Evolutionary conservation across 2,888 invertebrate species (phyloP).

Genomic region (Hybos culiciformis): DNA sequence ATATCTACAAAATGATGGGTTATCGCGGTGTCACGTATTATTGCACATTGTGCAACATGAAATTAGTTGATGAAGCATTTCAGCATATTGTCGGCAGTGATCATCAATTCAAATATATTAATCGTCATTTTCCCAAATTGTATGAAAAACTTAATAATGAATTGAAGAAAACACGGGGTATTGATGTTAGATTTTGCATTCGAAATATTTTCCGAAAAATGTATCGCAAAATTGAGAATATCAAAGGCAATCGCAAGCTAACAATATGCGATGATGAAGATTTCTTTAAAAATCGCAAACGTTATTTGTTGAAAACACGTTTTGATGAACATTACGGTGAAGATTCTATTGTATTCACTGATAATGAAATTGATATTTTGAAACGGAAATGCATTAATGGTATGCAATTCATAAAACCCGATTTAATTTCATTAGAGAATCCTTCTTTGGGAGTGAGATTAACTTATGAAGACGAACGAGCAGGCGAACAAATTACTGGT

Average conservation of each 20-base stretch:
- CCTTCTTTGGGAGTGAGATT: background rate
- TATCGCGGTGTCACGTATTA: slow-evolving; percentile 1
- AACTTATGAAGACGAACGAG: background rate
- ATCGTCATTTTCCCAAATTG: slow-evolving; percentile 12
- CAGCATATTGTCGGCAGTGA: slow-evolving; percentile 2
- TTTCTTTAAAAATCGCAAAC: slow-evolving; percentile 7
- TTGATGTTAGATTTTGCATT: slow-evolving; percentile 4
- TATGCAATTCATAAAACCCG: slow-evolving; percentile 12
- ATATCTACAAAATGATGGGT: slow-evolving; percentile 8
- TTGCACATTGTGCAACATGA: slow-evolving; percentile 5
- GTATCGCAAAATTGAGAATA: slow-evolving; percentile 14
- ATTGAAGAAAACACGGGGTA: background rate
- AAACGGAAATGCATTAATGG: slow-evolving; percentile 10
- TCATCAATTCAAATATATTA: too few relatives aligned
- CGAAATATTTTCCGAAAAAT: slow-evolving; percentile 12
- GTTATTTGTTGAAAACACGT: slow-evolving; percentile 7
- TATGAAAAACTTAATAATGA: slow-evolving; percentile 7
- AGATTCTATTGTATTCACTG: slow-evolving; percentile 9
- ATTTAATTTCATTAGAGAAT: slow-evolving; percentile 1
- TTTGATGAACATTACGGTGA: slow-evolving; percentile 11
- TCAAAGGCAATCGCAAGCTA: slow-evolving; percentile 10
- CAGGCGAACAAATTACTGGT: background rate
- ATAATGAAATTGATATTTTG: slow-evolving; percentile 9
- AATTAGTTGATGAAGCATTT: slow-evolving; percentile 6
- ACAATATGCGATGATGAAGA: slow-evolving; percentile 9